phyloP scores from a whole-genome alignment of 1,140 invertebrate genomes.

The Halyomorpha halys region DNA sequence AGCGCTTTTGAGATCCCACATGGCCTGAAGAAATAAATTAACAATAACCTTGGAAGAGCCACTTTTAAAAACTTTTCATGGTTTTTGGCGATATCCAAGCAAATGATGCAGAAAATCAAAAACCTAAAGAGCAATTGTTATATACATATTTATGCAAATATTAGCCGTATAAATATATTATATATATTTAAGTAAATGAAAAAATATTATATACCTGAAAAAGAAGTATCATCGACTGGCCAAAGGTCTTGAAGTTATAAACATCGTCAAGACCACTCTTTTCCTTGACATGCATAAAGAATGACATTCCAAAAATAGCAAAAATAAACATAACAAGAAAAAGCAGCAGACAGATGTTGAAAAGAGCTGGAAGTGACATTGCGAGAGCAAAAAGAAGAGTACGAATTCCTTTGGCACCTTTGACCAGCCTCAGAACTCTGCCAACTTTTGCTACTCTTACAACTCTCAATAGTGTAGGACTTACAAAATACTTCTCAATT shows the following conservation, averaged over 20 bases:
- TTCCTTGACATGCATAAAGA: constrained; percentile 95
- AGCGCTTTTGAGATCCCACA: too few relatives aligned
- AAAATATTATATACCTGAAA: constrained; percentile 73
- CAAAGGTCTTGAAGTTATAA: constrained; percentile 98
- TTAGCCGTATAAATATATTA: neutral
- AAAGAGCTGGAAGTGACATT: constrained; percentile 94
- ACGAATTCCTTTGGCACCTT: constrained; percentile 93
- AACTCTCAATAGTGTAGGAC: constrained; percentile 90
- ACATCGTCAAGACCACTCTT: constrained; percentile 89
- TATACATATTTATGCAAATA: neutral
- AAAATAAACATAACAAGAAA: constrained; percentile 99
- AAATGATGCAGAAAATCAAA: too few relatives aligned
- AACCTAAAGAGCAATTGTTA: neutral
- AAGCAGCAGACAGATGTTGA: constrained; percentile 96
- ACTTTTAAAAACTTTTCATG: too few relatives aligned
- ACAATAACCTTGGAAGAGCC: too few relatives aligned
- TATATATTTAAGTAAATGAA: too few relatives aligned
- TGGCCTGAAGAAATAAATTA: too few relatives aligned
- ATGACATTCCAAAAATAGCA: constrained; percentile 98
- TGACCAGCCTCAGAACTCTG: constrained; percentile 89
- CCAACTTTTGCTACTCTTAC: constrained; percentile 96
- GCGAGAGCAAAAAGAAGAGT: constrained; percentile 93
- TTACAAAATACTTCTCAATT: constrained; percentile 95
- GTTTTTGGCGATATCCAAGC: too few relatives aligned
- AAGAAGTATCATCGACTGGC: constrained; percentile 92